Base-by-base conservation (phyloP, 1,140 invertebrate genomes). In the Trichonephila inaurata region DNA sequence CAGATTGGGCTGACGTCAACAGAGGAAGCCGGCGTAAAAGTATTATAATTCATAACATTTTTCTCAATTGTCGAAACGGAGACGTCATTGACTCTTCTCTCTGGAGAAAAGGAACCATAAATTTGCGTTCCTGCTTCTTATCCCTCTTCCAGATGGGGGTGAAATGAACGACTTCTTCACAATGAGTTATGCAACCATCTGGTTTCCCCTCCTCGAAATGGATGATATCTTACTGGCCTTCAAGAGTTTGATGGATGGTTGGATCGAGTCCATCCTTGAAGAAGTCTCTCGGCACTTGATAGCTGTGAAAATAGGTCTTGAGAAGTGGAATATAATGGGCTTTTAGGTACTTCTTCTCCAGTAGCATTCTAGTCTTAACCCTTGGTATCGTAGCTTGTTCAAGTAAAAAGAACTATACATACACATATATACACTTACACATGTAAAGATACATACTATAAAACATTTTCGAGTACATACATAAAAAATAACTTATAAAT, bases 171-270 rank as follows among this genome's bases (percentile, higher is more conserved):
- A 60, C 83, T 85, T 85, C 83, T 85, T 85, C 51, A 61, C 8
- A n/a, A 60, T 85, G 40, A 85, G 83, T 85, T 85, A 85, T 85
- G 24, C 83, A 44, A 14, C 51, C 83, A 60, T 85, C 51, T 85
- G 83, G 44, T 51, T 51, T 51, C 14, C n/a, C 7, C 72, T 77
- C 72, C 72, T 1, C 28, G 24, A 51, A 61, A 60, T 85, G 83
- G 83, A 85, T 85, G 51, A 85, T 85, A 21, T 85, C 83, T 85
- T 60, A 61, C n/a, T 61, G 58, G 14, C 24, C 40, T 85, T 85
- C 58, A 85, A 60, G 21, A 7, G 2, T 58, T 58, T 85, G 83
- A 85, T 85, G 83, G 51, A 85, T 85, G 83, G 21, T 85, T 4
- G 24, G 2, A 82, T 24, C 8, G 66, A 69, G 66, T 69, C 66